Base-by-base conservation (phyloP, 2,888 invertebrate species). In the Lochmaea crataegi region DNA sequence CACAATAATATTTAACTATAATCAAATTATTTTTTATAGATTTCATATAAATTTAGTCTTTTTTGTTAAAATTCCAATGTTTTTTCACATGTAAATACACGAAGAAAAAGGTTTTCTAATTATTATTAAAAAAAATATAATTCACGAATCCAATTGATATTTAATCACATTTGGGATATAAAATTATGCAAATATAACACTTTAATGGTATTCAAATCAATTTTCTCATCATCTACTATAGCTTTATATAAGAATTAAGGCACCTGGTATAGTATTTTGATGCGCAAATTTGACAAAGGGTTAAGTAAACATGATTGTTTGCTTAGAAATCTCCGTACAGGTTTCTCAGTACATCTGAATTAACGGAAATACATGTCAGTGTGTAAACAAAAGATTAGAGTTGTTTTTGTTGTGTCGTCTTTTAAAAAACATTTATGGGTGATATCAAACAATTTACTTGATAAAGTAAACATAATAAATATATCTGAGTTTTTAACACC, bases 311-410 rank as follows among this genome's bases (percentile, higher is more conserved):
- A 51, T 16, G 7, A 5, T 7, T 51, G n/a, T n/a, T 51, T 51
- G 51, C 14, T 51, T 51, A 51, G 51, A 51, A 51, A 51, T 51
- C 16, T 51, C 51, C 5, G n/a, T 14, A 51, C n/a, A n/a, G 51
- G 51, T 51, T 16, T 51, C 5, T 51, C n/a, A n/a, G n/a, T 7
- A n/a, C 5, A 14, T 6, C 51, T 51, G 51, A 12, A n/a, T 51
- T n/a, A 51, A 51, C 51, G 51, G 51, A 51, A 51, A n/a, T 51
- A 14, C 51, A 51, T 51, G 51, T 51, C 51, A 51, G 14, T 51
- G 16, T n/a, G 6, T 51, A 51, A 51, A 51, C 51, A 51, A 51
- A 51, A 51, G 7, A 51, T 51, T n/a, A 51, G 7, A 16, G 14
- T 51, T 48, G 48, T n/a, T 48, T 42, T 48, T 48, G 14, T 38